Evolutionary conservation across 2,888 invertebrate genomes (phyloP).

Genomic region (Epinotia nisella): DNA sequence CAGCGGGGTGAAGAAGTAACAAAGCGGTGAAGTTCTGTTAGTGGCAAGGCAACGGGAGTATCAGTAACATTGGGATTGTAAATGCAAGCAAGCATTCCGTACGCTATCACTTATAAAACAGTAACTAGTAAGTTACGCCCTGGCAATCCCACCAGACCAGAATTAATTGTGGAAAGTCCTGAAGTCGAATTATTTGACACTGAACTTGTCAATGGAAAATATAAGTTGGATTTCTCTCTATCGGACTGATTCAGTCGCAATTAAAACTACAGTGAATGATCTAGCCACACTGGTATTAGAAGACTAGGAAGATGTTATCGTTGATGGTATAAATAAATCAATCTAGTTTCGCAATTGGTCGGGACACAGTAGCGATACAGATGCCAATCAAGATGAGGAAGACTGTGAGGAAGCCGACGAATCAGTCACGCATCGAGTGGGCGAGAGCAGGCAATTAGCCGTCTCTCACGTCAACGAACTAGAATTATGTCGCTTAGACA

Average conservation of each 20-base stretch:
- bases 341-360: slow-evolving; percentile 49
- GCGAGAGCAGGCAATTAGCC: slow-evolving; percentile 71
- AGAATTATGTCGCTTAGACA: slow-evolving; percentile 63
- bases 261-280: slow-evolving; percentile 22
- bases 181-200: slow-evolving; percentile 24
- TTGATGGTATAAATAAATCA: slow-evolving; percentile 56
- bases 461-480: slow-evolving; percentile 65
- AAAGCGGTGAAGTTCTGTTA: slow-evolving; percentile 82
- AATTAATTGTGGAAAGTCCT: slow-evolving; percentile 7
- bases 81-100: slow-evolving; percentile 77
- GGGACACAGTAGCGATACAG: slow-evolving; percentile 57
- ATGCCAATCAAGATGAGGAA: slow-evolving; percentile 65
- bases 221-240: slow-evolving; percentile 14
- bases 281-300: too few relatives aligned
- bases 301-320: slow-evolving; percentile 32
- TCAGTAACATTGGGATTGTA: slow-evolving; percentile 66
- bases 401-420: slow-evolving; percentile 61
- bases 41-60: slow-evolving; percentile 82
- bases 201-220: slow-evolving; percentile 11
- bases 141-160: slow-evolving; percentile 20
- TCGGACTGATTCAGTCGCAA: slow-evolving; percentile 25
- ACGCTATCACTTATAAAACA: slow-evolving; percentile 53
- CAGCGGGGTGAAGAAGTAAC: slow-evolving; percentile 79
- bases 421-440: slow-evolving; percentile 66
- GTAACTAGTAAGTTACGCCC: background rate